Conservation (phyloP, 2,797 vertebrate species). For the Megaceryle alcyon region DNA sequence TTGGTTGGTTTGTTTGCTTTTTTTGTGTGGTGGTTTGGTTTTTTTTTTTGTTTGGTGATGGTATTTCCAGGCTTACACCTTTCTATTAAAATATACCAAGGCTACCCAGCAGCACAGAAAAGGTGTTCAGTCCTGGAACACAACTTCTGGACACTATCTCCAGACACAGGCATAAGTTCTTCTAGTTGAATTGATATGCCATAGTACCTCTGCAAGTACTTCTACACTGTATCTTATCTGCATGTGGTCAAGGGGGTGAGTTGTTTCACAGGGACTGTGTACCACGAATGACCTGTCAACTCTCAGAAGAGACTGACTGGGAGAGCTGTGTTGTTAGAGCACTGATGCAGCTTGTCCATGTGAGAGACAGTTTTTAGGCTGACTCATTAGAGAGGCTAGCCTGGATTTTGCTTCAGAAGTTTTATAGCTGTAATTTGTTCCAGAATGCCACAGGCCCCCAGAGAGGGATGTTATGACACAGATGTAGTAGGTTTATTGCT, state of each 20-base stretch:
- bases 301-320: background rate
- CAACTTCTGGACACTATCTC: background rate
- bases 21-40: background rate
- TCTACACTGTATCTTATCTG: background rate
- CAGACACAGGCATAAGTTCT: background rate
- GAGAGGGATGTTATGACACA: background rate
- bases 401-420: background rate
- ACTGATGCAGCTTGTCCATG: background rate
- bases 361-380: background rate
- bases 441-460: background rate
- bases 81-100: background rate
- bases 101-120: background rate
- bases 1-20: fast-evolving
- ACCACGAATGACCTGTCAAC: background rate
- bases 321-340: background rate
- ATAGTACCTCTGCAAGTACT: background rate
- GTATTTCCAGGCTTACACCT: background rate
- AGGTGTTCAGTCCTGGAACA: background rate
- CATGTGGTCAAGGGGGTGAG: background rate
- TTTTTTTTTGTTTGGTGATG: background rate
- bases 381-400: background rate
- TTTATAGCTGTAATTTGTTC: background rate
- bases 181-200: background rate
- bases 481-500: fast-evolving
- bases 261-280: background rate